Conservation (phyloP, 2,113 vertebrate genomes). For the Haliaeetus leucogaster region DNA sequence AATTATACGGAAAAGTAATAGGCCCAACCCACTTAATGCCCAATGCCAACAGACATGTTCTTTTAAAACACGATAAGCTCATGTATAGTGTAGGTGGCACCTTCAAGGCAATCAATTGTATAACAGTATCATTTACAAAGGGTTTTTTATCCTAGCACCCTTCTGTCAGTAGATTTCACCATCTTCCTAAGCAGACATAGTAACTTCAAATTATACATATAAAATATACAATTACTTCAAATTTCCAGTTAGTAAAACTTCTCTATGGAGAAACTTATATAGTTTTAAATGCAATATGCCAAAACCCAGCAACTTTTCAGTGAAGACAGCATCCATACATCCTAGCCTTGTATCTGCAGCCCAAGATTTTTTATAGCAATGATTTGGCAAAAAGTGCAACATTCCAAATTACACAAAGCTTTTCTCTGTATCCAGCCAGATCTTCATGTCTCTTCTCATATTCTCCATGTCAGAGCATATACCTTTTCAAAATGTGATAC, state of each 20-base stretch:
- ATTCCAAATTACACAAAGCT: not conserved
- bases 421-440: not conserved
- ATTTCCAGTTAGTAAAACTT: not conserved
- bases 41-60: not conserved
- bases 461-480: not conserved
- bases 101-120: not conserved
- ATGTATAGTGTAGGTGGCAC: not conserved
- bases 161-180: not conserved
- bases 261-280: not conserved
- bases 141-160: not conserved
- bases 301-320: not conserved
- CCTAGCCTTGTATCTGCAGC: not conserved
- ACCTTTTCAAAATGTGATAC: not conserved
- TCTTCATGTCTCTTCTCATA: slow-evolving; percentile 7
- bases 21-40: not conserved
- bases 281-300: not conserved
- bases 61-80: not conserved
- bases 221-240: not conserved
- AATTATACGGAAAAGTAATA: not conserved
- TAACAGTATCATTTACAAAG: not conserved
- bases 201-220: not conserved
- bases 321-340: not conserved
- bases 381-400: not conserved
- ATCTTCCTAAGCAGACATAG: not conserved
- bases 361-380: not conserved